Conservation (phyloP, 2,888 invertebrate species). For the Acanthoscelides obtectus region DNA sequence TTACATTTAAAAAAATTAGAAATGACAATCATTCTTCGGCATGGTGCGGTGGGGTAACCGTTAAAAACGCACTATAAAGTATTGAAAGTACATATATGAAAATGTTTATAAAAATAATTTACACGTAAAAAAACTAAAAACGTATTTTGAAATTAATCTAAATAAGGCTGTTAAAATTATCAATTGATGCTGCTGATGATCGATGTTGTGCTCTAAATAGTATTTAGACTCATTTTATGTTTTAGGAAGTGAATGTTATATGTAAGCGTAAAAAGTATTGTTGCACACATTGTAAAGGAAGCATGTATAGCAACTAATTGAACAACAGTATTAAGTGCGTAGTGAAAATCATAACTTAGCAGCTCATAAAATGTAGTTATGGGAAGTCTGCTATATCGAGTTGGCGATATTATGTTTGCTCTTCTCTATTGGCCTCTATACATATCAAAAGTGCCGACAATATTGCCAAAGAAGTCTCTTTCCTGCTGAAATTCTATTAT, state of each 20-base stretch:
- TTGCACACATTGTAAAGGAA: background rate
- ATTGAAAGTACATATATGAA: too few relatives aligned
- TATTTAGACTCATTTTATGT: background rate
- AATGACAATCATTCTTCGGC: too few relatives aligned
- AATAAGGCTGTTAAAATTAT: too few relatives aligned
- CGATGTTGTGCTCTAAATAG: background rate
- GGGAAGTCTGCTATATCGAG: background rate
- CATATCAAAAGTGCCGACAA: background rate
- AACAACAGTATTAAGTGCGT: background rate
- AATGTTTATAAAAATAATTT: too few relatives aligned
- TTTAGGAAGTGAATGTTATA: background rate
- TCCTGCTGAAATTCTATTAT: background rate
- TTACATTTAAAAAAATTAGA: too few relatives aligned
- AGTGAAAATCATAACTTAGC: background rate
- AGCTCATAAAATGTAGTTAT: background rate
- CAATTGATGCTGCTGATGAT: background rate
- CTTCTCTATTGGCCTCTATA: background rate
- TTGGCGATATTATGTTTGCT: background rate
- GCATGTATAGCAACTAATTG: background rate
- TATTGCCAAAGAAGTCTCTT: background rate
- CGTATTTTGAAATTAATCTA: too few relatives aligned
- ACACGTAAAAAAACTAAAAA: too few relatives aligned
- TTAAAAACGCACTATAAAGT: too few relatives aligned
- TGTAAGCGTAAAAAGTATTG: background rate
- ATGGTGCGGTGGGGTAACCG: too few relatives aligned